A percentile compares a stretch with the other conserved stretches of the same genome.
Conservation (phyloP, 2,888 invertebrate species). For the Eucriotettix oculatus region DNA sequence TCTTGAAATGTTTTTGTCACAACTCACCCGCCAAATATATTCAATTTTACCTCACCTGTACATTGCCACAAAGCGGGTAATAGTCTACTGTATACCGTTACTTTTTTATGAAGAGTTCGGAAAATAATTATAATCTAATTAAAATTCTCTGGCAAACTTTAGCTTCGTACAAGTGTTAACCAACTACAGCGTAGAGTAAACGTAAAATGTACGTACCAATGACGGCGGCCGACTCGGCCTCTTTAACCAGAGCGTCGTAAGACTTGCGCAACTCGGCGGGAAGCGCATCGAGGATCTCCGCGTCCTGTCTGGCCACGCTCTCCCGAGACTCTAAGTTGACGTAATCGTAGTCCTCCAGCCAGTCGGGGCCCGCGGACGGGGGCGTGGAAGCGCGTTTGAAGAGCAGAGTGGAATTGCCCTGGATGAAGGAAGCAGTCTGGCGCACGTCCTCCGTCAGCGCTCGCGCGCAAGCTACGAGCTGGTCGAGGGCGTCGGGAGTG, state of each 20-base stretch:
- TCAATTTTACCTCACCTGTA: no score
- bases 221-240: constrained; percentile 24
- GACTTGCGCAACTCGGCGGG: constrained; percentile 54
- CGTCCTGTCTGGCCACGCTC: constrained; percentile 49
- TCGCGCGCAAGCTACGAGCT: constrained; percentile 71
- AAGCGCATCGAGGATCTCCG: constrained; percentile 53
- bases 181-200: no score
- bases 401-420: constrained; percentile 60
- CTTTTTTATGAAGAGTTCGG: no score
- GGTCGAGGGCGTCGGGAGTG: constrained; percentile 66
- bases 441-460: constrained; percentile 79
- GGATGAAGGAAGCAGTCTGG: constrained; percentile 79
- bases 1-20: no score
- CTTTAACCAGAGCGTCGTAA: constrained; percentile 57
- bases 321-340: constrained; percentile 65
- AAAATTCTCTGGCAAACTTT: no score
- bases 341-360: constrained; percentile 81
- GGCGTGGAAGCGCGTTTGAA: constrained; percentile 44
- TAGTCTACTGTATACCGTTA: no score
- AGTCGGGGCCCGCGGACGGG: constrained; percentile 34
- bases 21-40: no score
- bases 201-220: background rate
- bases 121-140: no score
- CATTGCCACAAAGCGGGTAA: no score
- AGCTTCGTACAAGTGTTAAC: no score